Percentiles rank a stretch among this genome's conserved stretches.
These are phyloP conservation scores for Sarcophaga carnaria DNA, from an alignment of 2,888 invertebrate genomes.

Conservation along the genomic window DNA sequence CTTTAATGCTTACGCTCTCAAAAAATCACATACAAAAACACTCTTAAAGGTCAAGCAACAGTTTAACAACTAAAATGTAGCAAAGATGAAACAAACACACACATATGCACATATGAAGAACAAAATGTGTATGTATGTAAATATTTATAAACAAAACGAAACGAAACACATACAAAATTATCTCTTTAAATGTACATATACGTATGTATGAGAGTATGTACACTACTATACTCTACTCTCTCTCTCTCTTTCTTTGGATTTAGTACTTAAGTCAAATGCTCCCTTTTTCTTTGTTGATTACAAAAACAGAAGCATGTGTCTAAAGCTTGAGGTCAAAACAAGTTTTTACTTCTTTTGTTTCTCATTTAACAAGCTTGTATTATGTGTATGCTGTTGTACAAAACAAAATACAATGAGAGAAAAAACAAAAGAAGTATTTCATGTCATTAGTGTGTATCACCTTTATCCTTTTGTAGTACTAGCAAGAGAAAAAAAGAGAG, in stretches of 20 bases:
- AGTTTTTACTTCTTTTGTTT: slow-evolving; percentile 26
- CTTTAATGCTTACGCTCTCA: too few species aligned
- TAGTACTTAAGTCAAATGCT: neutral
- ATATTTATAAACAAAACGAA: too few species aligned
- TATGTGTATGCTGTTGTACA: neutral
- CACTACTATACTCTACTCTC: too few species aligned
- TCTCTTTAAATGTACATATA: too few species aligned
- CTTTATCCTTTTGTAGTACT: slow-evolving; percentile 30
- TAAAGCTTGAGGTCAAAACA: slow-evolving; percentile 41
- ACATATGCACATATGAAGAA: too few species aligned
- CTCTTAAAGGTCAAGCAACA: slow-evolving; percentile 11
- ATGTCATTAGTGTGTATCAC: slow-evolving; percentile 35
- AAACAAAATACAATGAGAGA: neutral
- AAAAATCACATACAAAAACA: too few species aligned
- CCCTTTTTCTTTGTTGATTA: neutral
- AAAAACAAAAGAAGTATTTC: slow-evolving; percentile 17
- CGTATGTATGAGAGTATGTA: too few species aligned
- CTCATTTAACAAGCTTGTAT: neutral
- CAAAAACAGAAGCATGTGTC: slow-evolving; percentile 35
- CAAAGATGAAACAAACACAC: neutral
- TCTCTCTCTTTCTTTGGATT: neutral
- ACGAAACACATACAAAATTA: too few species aligned
- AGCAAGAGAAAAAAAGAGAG: neutral
- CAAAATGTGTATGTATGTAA: too few species aligned
- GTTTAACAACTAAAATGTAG: neutral